Conservation (phyloP, 2,888 invertebrate genomes). For the Chloroclystis v-ata region DNA sequence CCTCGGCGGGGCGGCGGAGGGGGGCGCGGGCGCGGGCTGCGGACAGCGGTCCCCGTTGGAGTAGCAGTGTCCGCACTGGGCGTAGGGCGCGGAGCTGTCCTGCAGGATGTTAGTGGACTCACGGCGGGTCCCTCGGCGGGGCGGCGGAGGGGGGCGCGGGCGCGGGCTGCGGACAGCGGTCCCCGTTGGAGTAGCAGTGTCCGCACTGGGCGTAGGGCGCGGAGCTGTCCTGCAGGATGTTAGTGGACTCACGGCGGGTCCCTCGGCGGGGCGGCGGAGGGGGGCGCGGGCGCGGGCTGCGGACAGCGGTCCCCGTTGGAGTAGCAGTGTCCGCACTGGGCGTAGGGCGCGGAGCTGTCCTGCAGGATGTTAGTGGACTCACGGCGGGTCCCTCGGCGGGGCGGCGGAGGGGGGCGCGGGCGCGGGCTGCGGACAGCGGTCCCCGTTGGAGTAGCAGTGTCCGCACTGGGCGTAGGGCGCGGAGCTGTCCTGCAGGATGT, state of each 20-base stretch:
- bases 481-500: conserved; percentile 87
- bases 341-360: not conserved
- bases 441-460: conserved; percentile 81
- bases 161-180: too few relatives aligned
- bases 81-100: too few relatives aligned
- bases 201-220: too few relatives aligned
- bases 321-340: not conserved
- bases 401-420: conserved; percentile 37
- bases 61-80: too few relatives aligned
- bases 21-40: too few relatives aligned
- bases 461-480: conserved; percentile 92
- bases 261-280: not conserved
- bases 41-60: too few relatives aligned
- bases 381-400: conserved; percentile 47
- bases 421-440: conserved; percentile 87
- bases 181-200: too few relatives aligned
- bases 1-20: too few relatives aligned
- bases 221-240: too few relatives aligned
- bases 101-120: too few relatives aligned
- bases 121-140: too few relatives aligned
- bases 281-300: not conserved
- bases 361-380: conserved; percentile 21
- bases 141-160: too few relatives aligned
- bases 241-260: not conserved
- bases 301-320: not conserved